phyloP scores from a whole-genome alignment of 2,797 vertebrate genomes.

The Poecilia velifera region DNA sequence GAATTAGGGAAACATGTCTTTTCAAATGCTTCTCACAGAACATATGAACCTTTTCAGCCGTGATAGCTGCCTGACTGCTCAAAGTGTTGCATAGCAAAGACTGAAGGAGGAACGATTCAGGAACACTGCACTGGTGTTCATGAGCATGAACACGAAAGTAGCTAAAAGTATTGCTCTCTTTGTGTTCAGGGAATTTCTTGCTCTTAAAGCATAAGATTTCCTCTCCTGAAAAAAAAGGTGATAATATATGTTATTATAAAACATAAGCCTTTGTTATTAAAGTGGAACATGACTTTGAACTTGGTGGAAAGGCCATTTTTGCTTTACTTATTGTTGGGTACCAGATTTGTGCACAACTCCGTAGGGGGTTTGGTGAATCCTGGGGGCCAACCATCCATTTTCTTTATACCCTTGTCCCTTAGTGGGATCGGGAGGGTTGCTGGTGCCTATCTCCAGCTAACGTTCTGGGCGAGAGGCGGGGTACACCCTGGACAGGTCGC shows the following conservation, averaged over 20 bases:
- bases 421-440: too few relatives aligned
- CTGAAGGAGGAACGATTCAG: neutral
- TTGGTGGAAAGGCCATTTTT: neutral
- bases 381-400: too few relatives aligned
- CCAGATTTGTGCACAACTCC: neutral
- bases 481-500: too few relatives aligned
- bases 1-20: slow-evolving; percentile 54
- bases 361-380: neutral
- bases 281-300: neutral
- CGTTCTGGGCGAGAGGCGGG: too few relatives aligned
- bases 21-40: slow-evolving; percentile 50
- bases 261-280: neutral
- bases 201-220: neutral
- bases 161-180: neutral
- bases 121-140: neutral
- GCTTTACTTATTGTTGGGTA: neutral
- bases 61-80: slow-evolving; percentile 27
- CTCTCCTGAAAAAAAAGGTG: neutral
- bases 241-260: neutral
- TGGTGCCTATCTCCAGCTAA: too few relatives aligned
- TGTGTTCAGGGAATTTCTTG: neutral
- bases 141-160: neutral
- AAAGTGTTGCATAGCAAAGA: slow-evolving; percentile 29
- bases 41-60: slow-evolving; percentile 38
- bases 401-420: too few relatives aligned